Evolutionary conservation across 2,888 invertebrate genomes (phyloP), one percentile per base, ranked within the genome.

Genomic region (Coleophora flavipennella): DNA sequence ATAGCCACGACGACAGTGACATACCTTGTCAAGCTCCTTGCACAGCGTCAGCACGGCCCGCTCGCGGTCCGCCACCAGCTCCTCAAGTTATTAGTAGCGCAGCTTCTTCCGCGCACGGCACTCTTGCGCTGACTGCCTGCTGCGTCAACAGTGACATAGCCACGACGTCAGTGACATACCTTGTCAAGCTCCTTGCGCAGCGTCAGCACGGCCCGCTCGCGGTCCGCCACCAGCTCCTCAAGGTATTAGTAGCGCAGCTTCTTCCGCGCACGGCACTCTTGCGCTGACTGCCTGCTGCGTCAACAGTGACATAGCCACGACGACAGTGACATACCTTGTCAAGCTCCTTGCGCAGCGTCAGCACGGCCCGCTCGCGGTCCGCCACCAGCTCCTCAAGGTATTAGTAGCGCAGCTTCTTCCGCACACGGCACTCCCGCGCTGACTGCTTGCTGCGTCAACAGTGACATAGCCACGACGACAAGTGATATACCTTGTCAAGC

Each of bases 211-310:
- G 27, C 27, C 6, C 9, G 27, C 27, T 27, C 27, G 27, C 27
- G 6, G 27, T 27, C 27, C 9, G 13, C 26, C 38, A 39, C 33
- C 10, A 25, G 28, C n/a, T 12, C 12, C 12, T n/a, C 11, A 9
- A 98, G 86, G 69, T 98, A 98, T 75, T 98, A 97, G 77, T 98
- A 98, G 38, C 97, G 90, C 46, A 98, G 87, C 74, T 98, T 98
- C 86, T 98, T 98, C 20, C 13, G 13, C 13, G n/a, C n/a, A n/a
- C n/a, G n/a, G n/a, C n/a, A n/a, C n/a, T n/a, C n/a, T n/a, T n/a
- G n/a, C n/a, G n/a, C n/a, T n/a, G n/a, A n/a, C n/a, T n/a, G n/a
- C n/a, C n/a, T n/a, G n/a, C n/a, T n/a, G n/a, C n/a, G n/a, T n/a
- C n/a, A n/a, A n/a, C n/a, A n/a, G n/a, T n/a, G n/a, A n/a, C n/a